phyloP scores from a whole-genome alignment of 1,140 invertebrate genomes.

The Oedothorax gibbosus region DNA sequence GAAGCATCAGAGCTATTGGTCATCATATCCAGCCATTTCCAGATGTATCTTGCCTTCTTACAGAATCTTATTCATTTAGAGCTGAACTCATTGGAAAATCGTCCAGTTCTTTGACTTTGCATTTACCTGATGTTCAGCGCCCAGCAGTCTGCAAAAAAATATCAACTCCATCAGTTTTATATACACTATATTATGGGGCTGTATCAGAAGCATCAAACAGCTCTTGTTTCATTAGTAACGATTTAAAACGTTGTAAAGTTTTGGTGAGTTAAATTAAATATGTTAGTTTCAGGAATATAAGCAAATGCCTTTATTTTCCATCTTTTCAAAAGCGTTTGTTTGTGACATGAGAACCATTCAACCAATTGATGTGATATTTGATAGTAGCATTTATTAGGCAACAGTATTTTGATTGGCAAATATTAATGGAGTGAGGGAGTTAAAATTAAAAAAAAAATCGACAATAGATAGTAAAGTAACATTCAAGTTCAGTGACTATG shows the following conservation, averaged over 20 bases:
- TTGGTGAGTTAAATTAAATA: slow-evolving; percentile 5
- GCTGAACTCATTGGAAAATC: slow-evolving; percentile 70
- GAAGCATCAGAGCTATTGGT: slow-evolving; percentile 77
- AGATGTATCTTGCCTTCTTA: slow-evolving; percentile 76
- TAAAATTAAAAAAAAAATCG: too few species aligned
- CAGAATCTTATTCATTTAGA: slow-evolving; percentile 70
- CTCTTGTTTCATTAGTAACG: slow-evolving; percentile 13
- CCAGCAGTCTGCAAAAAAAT: slow-evolving; percentile 74
- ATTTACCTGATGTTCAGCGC: slow-evolving; percentile 73
- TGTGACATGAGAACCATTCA: too few species aligned
- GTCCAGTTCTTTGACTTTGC: slow-evolving; percentile 75
- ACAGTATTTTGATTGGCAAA: too few species aligned
- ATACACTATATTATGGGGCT: slow-evolving; percentile 76
- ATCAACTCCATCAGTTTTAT: slow-evolving; percentile 76
- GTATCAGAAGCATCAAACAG: slow-evolving; percentile 39
- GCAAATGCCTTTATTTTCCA: too few species aligned
- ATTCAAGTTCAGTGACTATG: too few species aligned
- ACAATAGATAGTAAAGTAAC: too few species aligned
- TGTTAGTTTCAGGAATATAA: not conserved
- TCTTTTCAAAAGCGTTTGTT: too few species aligned
- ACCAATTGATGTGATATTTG: too few species aligned
- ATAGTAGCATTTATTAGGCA: too few species aligned
- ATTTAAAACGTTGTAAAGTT: slow-evolving; percentile 64
- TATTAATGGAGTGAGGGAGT: too few species aligned
- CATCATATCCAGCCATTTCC: slow-evolving; percentile 82